phyloP scores from a whole-genome alignment of 1,140 invertebrate species.

The Lordiphosa clarofinis region DNA sequence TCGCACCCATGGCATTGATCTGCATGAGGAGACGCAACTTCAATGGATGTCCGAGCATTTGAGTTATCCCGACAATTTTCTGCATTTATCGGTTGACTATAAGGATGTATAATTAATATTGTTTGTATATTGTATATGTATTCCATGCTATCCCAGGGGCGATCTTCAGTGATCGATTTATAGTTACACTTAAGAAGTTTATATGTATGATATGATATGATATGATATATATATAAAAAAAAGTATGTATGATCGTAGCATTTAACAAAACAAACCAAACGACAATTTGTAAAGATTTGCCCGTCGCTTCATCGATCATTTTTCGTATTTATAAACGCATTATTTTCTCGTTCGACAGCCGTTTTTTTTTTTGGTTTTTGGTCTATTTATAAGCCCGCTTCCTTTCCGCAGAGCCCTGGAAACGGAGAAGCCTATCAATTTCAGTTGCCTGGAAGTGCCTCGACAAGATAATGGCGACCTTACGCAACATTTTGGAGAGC shows the following conservation, averaged over 20 bases:
- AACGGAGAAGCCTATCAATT: slow-evolving; percentile 30
- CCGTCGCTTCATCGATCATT: slow-evolving; percentile 16
- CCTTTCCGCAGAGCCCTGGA: background rate
- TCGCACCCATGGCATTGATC: slow-evolving; percentile 93
- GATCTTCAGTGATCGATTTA: slow-evolving; percentile 33
- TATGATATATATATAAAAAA: slow-evolving; percentile 19
- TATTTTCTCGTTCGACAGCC: slow-evolving; percentile 14
- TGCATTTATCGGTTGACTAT: slow-evolving; percentile 88
- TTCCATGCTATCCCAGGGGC: slow-evolving; percentile 38
- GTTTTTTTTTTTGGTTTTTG: background rate
- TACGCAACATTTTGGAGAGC: slow-evolving; percentile 65
- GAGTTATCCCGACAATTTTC: slow-evolving; percentile 99
- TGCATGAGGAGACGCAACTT: slow-evolving; percentile 93
- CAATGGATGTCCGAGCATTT: slow-evolving; percentile 99
- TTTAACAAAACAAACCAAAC: slow-evolving; percentile 24
- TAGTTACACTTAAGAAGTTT: slow-evolving; percentile 15
- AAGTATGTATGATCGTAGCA: slow-evolving; percentile 24
- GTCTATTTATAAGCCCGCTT: slow-evolving; percentile 11
- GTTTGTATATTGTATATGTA: slow-evolving; percentile 7
- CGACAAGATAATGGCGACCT: slow-evolving; percentile 29
- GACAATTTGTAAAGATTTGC: slow-evolving; percentile 11
- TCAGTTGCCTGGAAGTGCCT: slow-evolving; percentile 20
- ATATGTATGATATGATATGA: slow-evolving; percentile 12
- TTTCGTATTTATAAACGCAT: slow-evolving; percentile 17
- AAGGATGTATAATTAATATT: slow-evolving; percentile 30